These are phyloP conservation scores for Piscicola geometra DNA, from an alignment of 2,888 invertebrate genomes.

Conservation along the genomic window DNA sequence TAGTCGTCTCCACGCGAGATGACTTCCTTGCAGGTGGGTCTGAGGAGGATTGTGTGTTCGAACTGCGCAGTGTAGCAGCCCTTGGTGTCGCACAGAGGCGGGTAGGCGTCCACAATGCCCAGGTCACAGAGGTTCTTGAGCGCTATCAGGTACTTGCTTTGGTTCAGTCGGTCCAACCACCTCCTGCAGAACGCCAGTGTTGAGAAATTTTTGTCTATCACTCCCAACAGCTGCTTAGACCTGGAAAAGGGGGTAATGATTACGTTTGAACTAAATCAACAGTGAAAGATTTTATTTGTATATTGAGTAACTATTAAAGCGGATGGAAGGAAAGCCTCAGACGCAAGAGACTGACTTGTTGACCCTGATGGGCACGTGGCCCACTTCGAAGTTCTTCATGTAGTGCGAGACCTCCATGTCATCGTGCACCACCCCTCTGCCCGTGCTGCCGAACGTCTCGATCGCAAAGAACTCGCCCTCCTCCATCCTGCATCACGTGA, in stretches of 20 bases:
- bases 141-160: constrained; percentile 95
- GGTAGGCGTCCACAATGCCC: constrained; percentile 94
- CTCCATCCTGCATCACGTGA: constrained; percentile 52
- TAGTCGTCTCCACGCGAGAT: constrained; percentile 94
- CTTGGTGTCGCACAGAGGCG: constrained; percentile 91
- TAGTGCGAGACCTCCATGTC: constrained; percentile 99
- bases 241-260: constrained; percentile 59
- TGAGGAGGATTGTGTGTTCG: constrained; percentile 92
- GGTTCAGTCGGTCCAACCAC: constrained; percentile 94
- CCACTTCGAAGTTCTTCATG: constrained; percentile 94
- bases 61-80: constrained; percentile 99
- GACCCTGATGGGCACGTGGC: constrained; percentile 68
- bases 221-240: constrained; percentile 81
- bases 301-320: not conserved
- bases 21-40: constrained; percentile 97
- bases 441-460: constrained; percentile 98
- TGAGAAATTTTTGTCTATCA: constrained; percentile 92
- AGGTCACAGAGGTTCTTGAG: constrained; percentile 96
- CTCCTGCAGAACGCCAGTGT: constrained; percentile 97
- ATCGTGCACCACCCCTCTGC: constrained; percentile 80
- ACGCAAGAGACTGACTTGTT: constrained; percentile 13
- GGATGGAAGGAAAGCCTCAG: not conserved
- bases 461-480: constrained; percentile 98
- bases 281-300: not conserved
- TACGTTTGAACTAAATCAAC: not conserved